A percentile compares a stretch with the other conserved stretches of the same genome.
Evolutionary conservation across 2,797 vertebrate species (phyloP).

Genomic region (Dendrocincla fuliginosa): DNA sequence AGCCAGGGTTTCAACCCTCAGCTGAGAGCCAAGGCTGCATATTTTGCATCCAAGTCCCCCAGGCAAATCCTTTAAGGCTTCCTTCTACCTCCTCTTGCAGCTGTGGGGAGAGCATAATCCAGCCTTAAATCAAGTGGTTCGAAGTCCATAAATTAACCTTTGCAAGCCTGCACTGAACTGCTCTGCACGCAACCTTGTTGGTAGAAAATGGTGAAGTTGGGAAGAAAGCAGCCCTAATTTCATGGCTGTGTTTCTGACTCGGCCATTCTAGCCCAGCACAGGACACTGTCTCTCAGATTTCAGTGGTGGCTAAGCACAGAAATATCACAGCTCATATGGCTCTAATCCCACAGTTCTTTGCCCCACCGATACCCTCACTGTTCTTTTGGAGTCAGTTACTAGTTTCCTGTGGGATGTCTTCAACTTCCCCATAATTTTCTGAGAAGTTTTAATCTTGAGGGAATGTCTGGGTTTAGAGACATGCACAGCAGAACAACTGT

Average conservation of each 20-base stretch:
- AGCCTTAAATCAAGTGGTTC: background rate
- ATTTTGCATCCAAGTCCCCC: background rate
- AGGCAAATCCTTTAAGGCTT: background rate
- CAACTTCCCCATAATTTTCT: background rate
- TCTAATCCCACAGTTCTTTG: background rate
- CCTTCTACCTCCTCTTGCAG: background rate
- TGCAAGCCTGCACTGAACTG: background rate
- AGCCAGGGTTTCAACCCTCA: background rate
- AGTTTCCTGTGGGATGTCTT: background rate
- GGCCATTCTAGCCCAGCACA: background rate
- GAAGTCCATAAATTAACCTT: background rate
- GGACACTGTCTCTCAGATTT: background rate
- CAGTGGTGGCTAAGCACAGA: background rate
- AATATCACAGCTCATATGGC: background rate
- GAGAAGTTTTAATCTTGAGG: conserved; percentile 27
- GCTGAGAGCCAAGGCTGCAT: background rate
- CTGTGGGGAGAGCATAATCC: background rate
- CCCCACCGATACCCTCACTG: background rate
- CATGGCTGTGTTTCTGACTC: background rate
- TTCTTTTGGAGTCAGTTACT: background rate
- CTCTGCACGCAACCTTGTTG: background rate
- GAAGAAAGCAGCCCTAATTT: background rate
- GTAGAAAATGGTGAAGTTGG: background rate
- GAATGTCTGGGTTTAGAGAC: background rate
- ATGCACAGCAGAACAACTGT: background rate